These are phyloP conservation scores for Harlomillsia oculata DNA, from an alignment of 1,140 invertebrate genomes.

Conservation along the genomic window DNA sequence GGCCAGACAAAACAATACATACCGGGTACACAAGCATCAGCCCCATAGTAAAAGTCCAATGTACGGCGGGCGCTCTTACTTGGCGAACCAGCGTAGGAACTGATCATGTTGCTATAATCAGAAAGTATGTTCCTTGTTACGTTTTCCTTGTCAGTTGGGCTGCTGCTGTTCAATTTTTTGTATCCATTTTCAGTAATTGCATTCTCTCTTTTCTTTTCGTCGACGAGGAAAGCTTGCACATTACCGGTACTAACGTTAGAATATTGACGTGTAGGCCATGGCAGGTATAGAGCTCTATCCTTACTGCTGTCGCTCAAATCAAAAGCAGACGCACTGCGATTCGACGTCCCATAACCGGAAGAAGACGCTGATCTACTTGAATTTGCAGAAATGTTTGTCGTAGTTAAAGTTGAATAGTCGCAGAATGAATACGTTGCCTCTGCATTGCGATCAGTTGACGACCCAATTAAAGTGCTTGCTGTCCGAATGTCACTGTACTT, in stretches of 20 bases:
- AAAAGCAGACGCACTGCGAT: constrained; percentile 21
- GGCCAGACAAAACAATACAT: constrained; percentile 9
- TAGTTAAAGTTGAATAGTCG: not conserved
- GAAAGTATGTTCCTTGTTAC: not conserved
- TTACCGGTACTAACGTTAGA: not conserved
- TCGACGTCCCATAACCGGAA: not conserved
- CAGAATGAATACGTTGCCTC: constrained; percentile 9
- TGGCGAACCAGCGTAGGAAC: constrained; percentile 22
- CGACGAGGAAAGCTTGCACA: no score
- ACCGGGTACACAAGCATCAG: constrained; percentile 30
- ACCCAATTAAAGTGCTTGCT: not conserved
- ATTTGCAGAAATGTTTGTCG: not conserved
- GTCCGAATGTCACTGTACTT: constrained; percentile 24
- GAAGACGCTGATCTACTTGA: not conserved
- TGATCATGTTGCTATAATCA: not conserved
- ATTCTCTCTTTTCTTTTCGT: no score
- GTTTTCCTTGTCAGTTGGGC: not conserved
- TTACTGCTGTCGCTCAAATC: constrained; percentile 22
- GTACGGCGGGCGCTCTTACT: constrained; percentile 27
- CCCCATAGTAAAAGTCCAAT: constrained; percentile 31
- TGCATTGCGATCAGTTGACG: not conserved
- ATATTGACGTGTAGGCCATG: not conserved
- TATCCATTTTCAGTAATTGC: no score
- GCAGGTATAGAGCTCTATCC: constrained; percentile 17
- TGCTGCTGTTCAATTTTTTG: no score